Conservation (phyloP, 2,797 vertebrate genomes). For the Todus mexicanus region DNA sequence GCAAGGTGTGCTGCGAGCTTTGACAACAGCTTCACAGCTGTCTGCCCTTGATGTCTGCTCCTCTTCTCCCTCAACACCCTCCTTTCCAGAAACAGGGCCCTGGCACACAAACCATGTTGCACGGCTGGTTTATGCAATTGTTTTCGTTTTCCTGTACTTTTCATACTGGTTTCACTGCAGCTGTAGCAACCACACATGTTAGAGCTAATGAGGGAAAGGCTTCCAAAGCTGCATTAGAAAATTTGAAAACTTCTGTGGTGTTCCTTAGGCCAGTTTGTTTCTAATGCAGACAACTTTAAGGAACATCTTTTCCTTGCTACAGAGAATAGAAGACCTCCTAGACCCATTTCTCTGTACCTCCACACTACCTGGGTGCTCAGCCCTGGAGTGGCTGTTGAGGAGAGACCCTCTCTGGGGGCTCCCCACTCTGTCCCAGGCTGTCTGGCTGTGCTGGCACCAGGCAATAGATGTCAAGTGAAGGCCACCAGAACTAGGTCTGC, state of each 20-base stretch:
- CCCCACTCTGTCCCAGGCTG: neutral
- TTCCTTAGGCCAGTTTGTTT: neutral
- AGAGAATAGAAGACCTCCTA: neutral
- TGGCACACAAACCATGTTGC: neutral
- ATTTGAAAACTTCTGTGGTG: neutral
- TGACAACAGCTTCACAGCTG: neutral
- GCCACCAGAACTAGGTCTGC: neutral
- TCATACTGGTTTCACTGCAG: neutral
- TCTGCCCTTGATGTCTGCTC: neutral
- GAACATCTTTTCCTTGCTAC: neutral
- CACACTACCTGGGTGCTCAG: neutral
- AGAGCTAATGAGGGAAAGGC: neutral
- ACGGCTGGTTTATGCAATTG: neutral
- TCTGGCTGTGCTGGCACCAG: accelerated
- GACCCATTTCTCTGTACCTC: neutral
- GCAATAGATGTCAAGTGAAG: neutral
- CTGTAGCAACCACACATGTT: neutral
- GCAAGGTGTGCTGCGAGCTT: neutral
- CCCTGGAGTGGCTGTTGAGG: too few species aligned
- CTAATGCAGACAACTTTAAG: neutral
- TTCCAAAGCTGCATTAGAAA: neutral
- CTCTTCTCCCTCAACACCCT: neutral
- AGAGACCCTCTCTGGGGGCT: neutral
- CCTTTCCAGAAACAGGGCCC: neutral
- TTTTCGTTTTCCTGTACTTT: neutral